Evolutionary conservation across 2,113 vertebrate genomes (phyloP).

Genomic region (Micromys minutus): DNA sequence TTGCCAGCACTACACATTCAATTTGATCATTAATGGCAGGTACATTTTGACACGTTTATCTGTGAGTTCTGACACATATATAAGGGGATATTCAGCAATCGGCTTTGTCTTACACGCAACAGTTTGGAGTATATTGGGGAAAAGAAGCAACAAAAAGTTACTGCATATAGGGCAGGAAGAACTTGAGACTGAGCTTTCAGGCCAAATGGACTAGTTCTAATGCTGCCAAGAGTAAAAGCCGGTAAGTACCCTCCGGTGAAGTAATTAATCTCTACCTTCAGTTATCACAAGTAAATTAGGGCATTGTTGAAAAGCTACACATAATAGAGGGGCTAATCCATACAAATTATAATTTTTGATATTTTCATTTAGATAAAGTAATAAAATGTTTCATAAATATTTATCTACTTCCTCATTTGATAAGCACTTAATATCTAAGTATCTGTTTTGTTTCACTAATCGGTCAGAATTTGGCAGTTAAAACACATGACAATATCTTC

Average conservation of each 20-base stretch:
- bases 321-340: not conserved
- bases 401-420: not conserved
- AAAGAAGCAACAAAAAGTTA: not conserved
- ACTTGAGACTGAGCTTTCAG: not conserved
- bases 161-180: not conserved
- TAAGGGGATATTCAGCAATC: conserved; percentile 4
- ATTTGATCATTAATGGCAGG: conserved; percentile 11
- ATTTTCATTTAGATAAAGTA: conserved; percentile 6
- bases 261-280: not conserved
- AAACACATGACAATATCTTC: not conserved
- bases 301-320: not conserved
- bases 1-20: not conserved
- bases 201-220: not conserved
- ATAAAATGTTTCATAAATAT: not conserved
- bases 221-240: not conserved
- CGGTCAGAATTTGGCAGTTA: not conserved
- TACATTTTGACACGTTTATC: conserved; percentile 39
- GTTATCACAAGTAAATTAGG: conserved; percentile 8
- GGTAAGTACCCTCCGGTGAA: not conserved
- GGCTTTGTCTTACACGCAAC: not conserved
- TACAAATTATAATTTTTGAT: not conserved
- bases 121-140: not conserved
- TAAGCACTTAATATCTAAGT: not conserved
- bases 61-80: conserved; percentile 26
- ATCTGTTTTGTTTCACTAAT: not conserved